These are phyloP conservation scores for Helarctos malayanus DNA, from an alignment of 2,797 vertebrate genomes.

Conservation along the genomic window DNA sequence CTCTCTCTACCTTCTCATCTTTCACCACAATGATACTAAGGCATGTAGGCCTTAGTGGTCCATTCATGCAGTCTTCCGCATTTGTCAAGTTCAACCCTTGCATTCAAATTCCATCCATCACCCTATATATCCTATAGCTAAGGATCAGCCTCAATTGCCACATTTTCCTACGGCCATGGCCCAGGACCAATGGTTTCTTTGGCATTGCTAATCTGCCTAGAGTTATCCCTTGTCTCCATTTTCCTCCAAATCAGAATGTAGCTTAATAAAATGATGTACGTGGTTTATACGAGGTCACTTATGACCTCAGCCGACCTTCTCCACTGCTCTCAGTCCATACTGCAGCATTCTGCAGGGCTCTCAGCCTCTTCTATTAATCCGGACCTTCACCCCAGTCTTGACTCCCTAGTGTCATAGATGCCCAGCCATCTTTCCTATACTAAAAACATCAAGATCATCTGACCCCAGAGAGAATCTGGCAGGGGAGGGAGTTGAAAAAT, in stretches of 20 bases:
- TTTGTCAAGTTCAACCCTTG: not conserved
- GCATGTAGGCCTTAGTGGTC: not conserved
- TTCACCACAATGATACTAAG: no score
- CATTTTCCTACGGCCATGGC: not conserved
- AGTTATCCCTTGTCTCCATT: not conserved
- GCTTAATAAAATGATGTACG: not conserved
- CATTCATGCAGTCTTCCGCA: not conserved
- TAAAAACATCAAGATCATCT: not conserved
- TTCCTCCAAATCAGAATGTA: not conserved
- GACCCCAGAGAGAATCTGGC: not conserved
- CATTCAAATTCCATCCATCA: not conserved
- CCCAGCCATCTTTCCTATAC: not conserved
- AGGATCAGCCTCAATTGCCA: not conserved
- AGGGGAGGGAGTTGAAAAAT: not conserved
- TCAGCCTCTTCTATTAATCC: not conserved
- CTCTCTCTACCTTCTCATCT: not conserved
- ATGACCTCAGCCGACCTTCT: not conserved
- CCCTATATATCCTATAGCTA: not conserved
- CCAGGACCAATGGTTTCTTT: not conserved
- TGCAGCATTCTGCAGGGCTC: not conserved
- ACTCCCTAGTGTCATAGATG: not conserved
- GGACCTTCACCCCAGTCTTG: not conserved
- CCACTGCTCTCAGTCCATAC: no score
- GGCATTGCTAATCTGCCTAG: not conserved
- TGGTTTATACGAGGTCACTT: accelerated